Base-by-base conservation (phyloP, 2,888 invertebrate genomes). In the Neuroscelio doddi region DNA sequence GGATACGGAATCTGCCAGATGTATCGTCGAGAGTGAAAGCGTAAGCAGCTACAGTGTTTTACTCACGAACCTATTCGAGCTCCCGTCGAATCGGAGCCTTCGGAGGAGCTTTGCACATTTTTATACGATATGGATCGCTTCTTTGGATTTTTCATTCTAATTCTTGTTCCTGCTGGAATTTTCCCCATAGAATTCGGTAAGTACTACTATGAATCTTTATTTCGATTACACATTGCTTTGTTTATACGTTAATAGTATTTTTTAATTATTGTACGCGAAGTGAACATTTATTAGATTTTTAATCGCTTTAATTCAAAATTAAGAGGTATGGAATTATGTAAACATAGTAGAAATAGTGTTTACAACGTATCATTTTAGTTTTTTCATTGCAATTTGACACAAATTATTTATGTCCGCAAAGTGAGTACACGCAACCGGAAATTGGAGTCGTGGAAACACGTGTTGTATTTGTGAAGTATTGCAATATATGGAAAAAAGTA, bases 11-110 rank as follows among this genome's bases (percentile, higher is more conserved):
- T 51, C 64, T 70, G 70, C 73, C 81, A 80, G 82, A 82, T 83
- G 75, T 75, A 75, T 67, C 68, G 68, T 65, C 32, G 75, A 77
- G 80, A 82, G 83, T 83, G 84, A 84, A 84, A 84, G 84, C 75
- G 79, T 59, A 47, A 75, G 73, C 69, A 71, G 64, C 69, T 70
- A n/a, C 21, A 55, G 59, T 38, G 12, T 26, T 17, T 29, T 42
- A 59, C 32, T 59, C 55, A 53, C 51, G 49, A 62, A 44, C 63
- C 45, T 58, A 34, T 39, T 57, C 42, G 47, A 57, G 52, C 58
- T 58, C 42, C 41, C 41, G 55, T 21, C 59, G 32, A 44, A 16
- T 45, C 44, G 38, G 47, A 32, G 26, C 7, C 34, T 34, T 17
- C 46, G 4, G 10, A 15, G 27, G 53, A 30, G n/a, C n/a, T 16